Conservation (phyloP, 2,888 invertebrate genomes). For the Barypeithes pellucidus region DNA sequence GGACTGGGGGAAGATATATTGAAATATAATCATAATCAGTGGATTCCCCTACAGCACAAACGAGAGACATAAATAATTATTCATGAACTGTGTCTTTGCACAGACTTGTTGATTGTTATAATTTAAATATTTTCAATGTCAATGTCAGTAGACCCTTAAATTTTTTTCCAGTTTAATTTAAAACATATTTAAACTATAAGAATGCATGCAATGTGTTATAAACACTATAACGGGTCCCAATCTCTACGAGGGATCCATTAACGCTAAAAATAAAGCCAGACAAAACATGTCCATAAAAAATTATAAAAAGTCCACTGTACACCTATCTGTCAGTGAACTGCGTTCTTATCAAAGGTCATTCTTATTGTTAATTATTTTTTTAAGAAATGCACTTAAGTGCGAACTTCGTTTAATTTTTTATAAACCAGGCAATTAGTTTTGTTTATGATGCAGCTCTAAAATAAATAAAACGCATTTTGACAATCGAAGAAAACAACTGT, state of each 20-base stretch:
- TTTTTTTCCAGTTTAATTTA: slow-evolving; percentile 1
- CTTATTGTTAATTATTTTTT: slow-evolving; percentile 28
- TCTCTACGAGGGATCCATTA: background rate
- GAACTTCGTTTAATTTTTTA: background rate
- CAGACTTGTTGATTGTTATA: slow-evolving; percentile 12
- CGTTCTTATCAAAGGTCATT: slow-evolving; percentile 46
- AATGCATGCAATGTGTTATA: background rate
- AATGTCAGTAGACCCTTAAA: background rate
- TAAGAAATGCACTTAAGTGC: background rate
- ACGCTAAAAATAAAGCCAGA: slow-evolving; percentile 39
- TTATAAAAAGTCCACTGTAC: slow-evolving; percentile 21
- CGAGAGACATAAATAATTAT: background rate
- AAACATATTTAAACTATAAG: background rate
- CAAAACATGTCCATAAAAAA: slow-evolving; percentile 34
- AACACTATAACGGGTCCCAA: background rate
- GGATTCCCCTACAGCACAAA: too few relatives aligned
- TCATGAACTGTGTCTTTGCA: background rate
- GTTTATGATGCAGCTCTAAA: slow-evolving; percentile 46
- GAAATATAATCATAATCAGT: too few relatives aligned
- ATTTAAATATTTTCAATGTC: slow-evolving; percentile 12
- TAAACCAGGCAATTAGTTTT: background rate
- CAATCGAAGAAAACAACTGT: slow-evolving; percentile 47
- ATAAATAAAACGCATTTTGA: slow-evolving; percentile 54
- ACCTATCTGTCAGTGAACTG: slow-evolving; percentile 47
- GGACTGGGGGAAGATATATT: too few relatives aligned